Evolutionary conservation across 2,113 vertebrate species (phyloP), one percentile per base, ranked within the genome.

Genomic region (Desmodus rotundus): DNA sequence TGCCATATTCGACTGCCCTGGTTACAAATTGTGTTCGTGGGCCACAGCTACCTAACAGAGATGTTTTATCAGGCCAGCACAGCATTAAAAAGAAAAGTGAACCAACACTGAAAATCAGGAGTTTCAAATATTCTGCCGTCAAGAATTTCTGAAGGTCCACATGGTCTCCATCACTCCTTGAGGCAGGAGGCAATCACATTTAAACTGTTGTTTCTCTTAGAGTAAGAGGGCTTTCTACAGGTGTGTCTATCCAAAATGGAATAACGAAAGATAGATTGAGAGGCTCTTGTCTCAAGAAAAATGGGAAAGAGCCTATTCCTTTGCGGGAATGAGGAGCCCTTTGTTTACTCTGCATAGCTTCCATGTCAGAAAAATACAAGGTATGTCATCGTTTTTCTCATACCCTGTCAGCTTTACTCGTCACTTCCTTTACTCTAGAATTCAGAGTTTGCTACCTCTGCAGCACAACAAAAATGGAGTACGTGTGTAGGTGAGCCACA

Each of bases 211-310:
- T 58, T 83, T 84, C 31, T 82, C 36, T 58, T 26, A 7, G 7
- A n/a, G 7, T 38, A 20, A n/a, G 58, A 84, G 36, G 67, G 54
- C 22, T 83, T 50, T 63, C 11, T 12, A 2, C 10, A 13, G 58
- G 38, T 63, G 6, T n/a, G 0, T 74, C 45, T 65, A 0, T 28
- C 58, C 24, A 36, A 54, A 58, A 7, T 7, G 38, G 45, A 16
- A 36, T 76, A 54, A 50, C 31, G 26, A 8, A 72, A 76, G 67
- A 45, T 14, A 91, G 33, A 8, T 56, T 31, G 52, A 61, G 28
- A 95, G n/a, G 16, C 67, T 41, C 41, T 61, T 61, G 41, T 76
- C 47, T 50, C 58, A 82, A 67, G 73, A 73, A 93, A 43, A 45
- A 50, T 56, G 38, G 89, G 45, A 50, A 85, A 67, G 47, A 22